Percentiles rank a stretch among this genome's conserved stretches.
phyloP scores from a whole-genome alignment of 2,888 invertebrate genomes.

The Plagiodera versicolora region DNA sequence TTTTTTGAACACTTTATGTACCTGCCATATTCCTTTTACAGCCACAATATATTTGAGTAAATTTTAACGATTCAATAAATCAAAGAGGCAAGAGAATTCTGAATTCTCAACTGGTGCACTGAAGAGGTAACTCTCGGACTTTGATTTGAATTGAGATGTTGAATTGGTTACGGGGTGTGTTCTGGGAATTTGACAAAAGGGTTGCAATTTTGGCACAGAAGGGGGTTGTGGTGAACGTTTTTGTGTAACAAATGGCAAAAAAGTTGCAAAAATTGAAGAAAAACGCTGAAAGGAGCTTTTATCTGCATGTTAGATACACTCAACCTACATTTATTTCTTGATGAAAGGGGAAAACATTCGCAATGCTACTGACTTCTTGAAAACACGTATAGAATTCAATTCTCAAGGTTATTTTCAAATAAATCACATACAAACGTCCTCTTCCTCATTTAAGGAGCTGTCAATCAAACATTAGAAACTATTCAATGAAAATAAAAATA shows the following conservation, averaged over 20 bases:
- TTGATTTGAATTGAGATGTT: background rate
- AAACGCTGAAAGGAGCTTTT: too few relatives aligned
- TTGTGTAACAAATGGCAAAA: background rate
- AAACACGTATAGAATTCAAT: too few relatives aligned
- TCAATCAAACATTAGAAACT: too few relatives aligned
- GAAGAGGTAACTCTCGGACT: background rate
- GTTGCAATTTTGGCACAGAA: background rate
- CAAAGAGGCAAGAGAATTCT: slow-evolving; percentile 24
- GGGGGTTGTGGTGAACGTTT: background rate
- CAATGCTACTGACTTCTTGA: too few relatives aligned
- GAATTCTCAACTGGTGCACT: background rate
- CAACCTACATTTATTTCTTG: too few relatives aligned
- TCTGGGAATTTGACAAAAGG: slow-evolving; percentile 2
- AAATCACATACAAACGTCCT: too few relatives aligned
- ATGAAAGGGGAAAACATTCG: too few relatives aligned
- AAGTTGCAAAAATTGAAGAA: background rate
- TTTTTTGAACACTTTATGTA: slow-evolving; percentile 34
- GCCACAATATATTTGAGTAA: slow-evolving; percentile 21
- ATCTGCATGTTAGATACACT: too few relatives aligned
- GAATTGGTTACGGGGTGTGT: background rate
- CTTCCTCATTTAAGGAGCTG: too few relatives aligned
- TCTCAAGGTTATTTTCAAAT: too few relatives aligned
- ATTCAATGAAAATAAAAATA: too few relatives aligned
- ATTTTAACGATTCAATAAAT: slow-evolving; percentile 28
- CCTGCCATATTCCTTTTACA: slow-evolving; percentile 35